These are phyloP conservation scores for Leucophenga maculata DNA, from an alignment of 2,888 invertebrate genomes.

Conservation along the genomic window DNA sequence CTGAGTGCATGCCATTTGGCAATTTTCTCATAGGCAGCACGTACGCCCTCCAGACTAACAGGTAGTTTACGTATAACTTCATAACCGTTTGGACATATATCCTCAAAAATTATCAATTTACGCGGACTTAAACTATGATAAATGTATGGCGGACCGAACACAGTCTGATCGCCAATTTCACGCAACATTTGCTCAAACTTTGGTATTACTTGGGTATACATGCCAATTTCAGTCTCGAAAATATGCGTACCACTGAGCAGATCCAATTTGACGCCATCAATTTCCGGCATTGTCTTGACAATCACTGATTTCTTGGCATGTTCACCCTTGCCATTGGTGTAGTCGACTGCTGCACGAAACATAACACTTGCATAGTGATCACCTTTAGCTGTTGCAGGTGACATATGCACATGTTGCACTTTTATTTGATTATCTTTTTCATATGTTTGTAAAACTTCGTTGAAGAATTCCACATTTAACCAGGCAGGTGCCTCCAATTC, in stretches of 20 bases:
- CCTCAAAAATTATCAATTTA: conserved; percentile 44
- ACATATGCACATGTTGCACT: conserved; percentile 22
- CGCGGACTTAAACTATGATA: conserved; percentile 41
- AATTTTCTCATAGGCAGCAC: conserved; percentile 44
- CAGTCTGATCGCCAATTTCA: conserved; percentile 49
- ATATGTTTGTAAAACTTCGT: conserved; percentile 37
- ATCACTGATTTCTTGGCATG: conserved; percentile 35
- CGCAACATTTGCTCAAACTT: conserved; percentile 54
- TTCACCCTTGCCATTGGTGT: neutral
- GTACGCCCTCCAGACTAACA: conserved; percentile 40
- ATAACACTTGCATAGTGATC: conserved; percentile 41
- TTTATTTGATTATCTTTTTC: conserved; percentile 34
- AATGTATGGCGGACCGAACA: conserved; percentile 33
- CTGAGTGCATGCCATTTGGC: conserved; percentile 59
- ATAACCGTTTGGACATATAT: conserved; percentile 37
- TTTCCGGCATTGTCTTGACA: conserved; percentile 61
- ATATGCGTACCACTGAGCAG: conserved; percentile 46
- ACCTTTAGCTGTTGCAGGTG: conserved; percentile 31
- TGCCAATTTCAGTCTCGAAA: conserved; percentile 59
- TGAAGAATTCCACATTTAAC: conserved; percentile 48
- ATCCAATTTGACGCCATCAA: conserved; percentile 51
- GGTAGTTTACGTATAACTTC: conserved; percentile 39
- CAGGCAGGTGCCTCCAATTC: conserved; percentile 51
- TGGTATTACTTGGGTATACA: conserved; percentile 60
- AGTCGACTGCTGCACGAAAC: conserved; percentile 31